Evolutionary conservation across 2,888 invertebrate genomes (phyloP).

Genomic region (Thyatira batis): DNA sequence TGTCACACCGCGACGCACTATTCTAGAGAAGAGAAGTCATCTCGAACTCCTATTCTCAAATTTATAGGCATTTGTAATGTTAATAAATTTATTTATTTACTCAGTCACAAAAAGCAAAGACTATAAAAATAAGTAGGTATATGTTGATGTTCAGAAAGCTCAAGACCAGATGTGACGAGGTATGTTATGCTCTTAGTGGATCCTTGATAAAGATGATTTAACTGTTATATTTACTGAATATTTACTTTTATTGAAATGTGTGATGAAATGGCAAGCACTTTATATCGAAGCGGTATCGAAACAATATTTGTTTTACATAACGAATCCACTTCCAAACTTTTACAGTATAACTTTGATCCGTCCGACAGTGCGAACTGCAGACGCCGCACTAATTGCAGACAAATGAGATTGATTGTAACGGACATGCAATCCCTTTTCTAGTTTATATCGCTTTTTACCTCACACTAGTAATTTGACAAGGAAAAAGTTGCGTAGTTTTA

Average conservation of each 20-base stretch:
- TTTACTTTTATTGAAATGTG: no score
- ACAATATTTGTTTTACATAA: constrained; percentile 7
- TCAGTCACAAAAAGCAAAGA: no score
- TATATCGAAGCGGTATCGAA: constrained; percentile 20
- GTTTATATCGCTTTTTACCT: constrained; percentile 32
- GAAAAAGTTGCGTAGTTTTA: background rate
- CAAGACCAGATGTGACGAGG: no score
- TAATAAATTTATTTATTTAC: no score
- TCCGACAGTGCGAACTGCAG: constrained; percentile 28
- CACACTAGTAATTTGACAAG: background rate
- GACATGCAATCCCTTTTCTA: constrained; percentile 35
- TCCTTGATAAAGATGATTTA: no score
- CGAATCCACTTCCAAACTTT: constrained; percentile 45
- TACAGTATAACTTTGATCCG: constrained; percentile 52
- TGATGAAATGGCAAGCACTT: no score
- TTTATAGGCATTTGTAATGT: no score
- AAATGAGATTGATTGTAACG: constrained; percentile 71
- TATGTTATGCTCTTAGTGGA: no score
- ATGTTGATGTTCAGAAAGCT: no score
- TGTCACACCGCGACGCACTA: constrained; percentile 29
- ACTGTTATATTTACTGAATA: no score
- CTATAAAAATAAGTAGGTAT: no score
- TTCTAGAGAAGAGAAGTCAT: constrained; percentile 7
- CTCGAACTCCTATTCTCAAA: constrained; percentile 7
- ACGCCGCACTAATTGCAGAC: constrained; percentile 57